phyloP scores from a whole-genome alignment of 2,113 vertebrate genomes.

The Cyphomyrus discorhynchus region DNA sequence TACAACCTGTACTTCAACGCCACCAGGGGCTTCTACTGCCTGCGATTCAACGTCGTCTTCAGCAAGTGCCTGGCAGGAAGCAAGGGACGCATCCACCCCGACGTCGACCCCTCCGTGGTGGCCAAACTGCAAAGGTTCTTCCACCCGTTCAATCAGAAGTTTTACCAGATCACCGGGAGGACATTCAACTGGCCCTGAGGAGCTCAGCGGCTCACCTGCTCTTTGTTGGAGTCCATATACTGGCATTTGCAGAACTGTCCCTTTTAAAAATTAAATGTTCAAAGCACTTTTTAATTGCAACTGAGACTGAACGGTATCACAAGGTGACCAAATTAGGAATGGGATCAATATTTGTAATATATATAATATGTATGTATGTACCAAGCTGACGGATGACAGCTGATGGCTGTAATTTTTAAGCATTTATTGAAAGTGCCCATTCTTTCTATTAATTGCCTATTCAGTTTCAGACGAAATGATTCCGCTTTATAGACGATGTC shows the following conservation, averaged over 20 bases:
- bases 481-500: constrained; percentile 11
- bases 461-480: constrained; percentile 10
- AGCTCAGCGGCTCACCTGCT: not conserved
- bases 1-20: constrained; percentile 95
- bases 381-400: constrained; percentile 16
- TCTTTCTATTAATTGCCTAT: constrained; percentile 20
- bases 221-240: constrained; percentile 17
- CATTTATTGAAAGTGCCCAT: constrained; percentile 33
- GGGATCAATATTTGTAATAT: constrained; percentile 51
- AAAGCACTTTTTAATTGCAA: constrained; percentile 48
- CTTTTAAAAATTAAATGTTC: constrained; percentile 20
- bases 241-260: constrained; percentile 19
- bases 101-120: constrained; percentile 80
- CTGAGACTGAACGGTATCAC: constrained; percentile 41
- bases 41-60: constrained; percentile 88
- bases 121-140: constrained; percentile 90
- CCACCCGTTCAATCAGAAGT: constrained; percentile 95
- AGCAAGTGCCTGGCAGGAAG: constrained; percentile 98
- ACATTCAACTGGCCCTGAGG: constrained; percentile 88
- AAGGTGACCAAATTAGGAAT: constrained; percentile 77
- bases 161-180: constrained; percentile 92
- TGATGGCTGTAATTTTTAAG: constrained; percentile 25
- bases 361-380: constrained; percentile 20
- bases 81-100: constrained; percentile 91
- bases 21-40: constrained; percentile 94